Base-by-base conservation (phyloP, 2,888 invertebrate genomes). In the Habroteleia sp. region DNA sequence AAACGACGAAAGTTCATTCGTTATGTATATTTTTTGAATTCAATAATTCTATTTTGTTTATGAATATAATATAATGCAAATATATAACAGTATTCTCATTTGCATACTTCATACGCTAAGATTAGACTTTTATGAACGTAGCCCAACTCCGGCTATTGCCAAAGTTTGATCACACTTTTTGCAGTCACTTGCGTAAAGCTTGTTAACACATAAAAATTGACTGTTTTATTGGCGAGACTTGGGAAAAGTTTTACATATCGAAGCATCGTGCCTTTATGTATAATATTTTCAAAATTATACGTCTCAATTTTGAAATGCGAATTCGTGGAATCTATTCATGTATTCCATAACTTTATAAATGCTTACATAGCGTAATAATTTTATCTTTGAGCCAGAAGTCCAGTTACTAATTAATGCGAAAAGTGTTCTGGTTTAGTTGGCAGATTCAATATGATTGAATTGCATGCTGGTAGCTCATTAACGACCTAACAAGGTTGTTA, bases 331-430 rank as follows among this genome's bases (percentile, higher is more conserved):
- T 44, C 13, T 20, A 46, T 54, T 35, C 7, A 31, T 4, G 46
- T 10, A 17, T 42, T 31, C 8, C 1, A 11, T 16, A 65, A 54
- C 44, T 65, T 65, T 11, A 54, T 3, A 65, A 46, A 27, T 13
- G 41, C 50, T 60, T 68, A 29, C 33, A 41, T 33, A 25, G 68
- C 56, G 33, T 39, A 39, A 56, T 68, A 68, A 58, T 50, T 69
- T 62, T 52, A 69, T 52, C 52, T 60, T 62, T 58, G 52, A 71
- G 5, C 41, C 29, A 5, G 17, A 54, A 71, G 39, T 63, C 71
- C 48, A 29, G 62, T 46, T 46, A 54, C 54, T 71, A 71, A 71
- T 63, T 63, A 62, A 71, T 56, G 46, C 46, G 44, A 60, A 42
- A 69, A 69, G 42, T 44, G 48, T 60, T 58, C 42, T 50, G 48